Evolutionary conservation across 92 coral and sea anemone genomes (phyloP), one percentile per base, ranked within the genome.

Genomic region (Epizoanthus illoricatus): DNA sequence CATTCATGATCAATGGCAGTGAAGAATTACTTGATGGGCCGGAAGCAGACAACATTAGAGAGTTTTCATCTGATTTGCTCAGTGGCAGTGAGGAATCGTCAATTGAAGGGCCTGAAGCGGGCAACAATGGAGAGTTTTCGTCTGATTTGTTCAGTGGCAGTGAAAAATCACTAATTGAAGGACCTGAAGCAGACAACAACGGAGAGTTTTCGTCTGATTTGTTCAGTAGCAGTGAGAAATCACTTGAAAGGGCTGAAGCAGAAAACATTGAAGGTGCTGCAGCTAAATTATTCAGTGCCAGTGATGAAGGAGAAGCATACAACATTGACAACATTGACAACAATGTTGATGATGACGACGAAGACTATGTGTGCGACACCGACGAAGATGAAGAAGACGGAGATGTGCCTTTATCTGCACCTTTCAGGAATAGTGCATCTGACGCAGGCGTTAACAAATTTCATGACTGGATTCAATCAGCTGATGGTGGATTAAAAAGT

Each of bases 401-500:
- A 6, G 39, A 71, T 18, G 23, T 61, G 65, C 65, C 65, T 23
- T 61, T 61, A n/a, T 61, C 65, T 3, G 19, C 8, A 15, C 21
- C 65, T 61, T 61, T 61, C 28, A 61, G 65, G 23, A 61, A 61
- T 61, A 61, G 65, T 61, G 65, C 65, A 18, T 61, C 65, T 17
- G 65, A 61, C 15, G 23, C 23, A 61, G 23, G 8, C 65, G 23
- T 61, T 5, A 61, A 16, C 21, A 61, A 3, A n/a, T 78, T 61
- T 40, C 47, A 55, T 65, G 83, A 55, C 17, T 78, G 73, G 83
- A 18, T 78, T 41, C n/a, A 41, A 57, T 78, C 83, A 24, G 71
- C 54, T 58, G 83, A 78, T 78, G 72, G 71, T 24, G 83, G 72
- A 36, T 23, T 58, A 58, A 78, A 68, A 41, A 68, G 43, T 59